phyloP scores from a whole-genome alignment of 2,113 vertebrate genomes.

The Camelus bactrianus region DNA sequence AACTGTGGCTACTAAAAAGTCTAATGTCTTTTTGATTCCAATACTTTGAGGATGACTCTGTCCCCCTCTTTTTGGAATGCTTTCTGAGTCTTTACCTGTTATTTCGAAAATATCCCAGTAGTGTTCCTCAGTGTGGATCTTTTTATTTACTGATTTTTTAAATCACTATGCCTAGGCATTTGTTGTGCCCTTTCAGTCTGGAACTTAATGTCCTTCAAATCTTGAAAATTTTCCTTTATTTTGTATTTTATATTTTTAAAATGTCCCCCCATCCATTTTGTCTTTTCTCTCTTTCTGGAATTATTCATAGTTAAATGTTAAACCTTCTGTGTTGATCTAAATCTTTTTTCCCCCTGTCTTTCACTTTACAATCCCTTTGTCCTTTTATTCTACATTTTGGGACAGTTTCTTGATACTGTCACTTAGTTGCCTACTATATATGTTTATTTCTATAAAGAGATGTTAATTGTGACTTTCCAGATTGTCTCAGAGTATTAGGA shows the following conservation, averaged over 20 bases:
- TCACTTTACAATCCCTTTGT: not conserved
- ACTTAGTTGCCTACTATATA: not conserved
- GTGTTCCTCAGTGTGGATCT: not conserved
- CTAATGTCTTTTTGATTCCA: not conserved
- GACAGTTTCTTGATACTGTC: not conserved
- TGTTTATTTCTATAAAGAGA: constrained; percentile 7
- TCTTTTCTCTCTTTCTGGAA: not conserved
- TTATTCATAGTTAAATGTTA: not conserved
- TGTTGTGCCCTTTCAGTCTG: not conserved
- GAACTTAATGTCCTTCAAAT: not conserved
- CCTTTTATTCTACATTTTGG: not conserved
- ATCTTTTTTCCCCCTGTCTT: not conserved
- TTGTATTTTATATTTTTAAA: not conserved
- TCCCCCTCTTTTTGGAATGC: not conserved
- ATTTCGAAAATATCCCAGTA: not conserved
- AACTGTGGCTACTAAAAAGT: not conserved
- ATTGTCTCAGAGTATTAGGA: not conserved
- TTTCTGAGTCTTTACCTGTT: not conserved
- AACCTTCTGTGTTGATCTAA: not conserved
- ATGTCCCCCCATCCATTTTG: not conserved
- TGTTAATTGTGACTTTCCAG: not conserved
- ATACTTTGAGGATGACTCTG: not conserved
- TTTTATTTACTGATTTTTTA: not conserved
- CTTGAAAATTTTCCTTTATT: not conserved
- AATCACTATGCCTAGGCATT: not conserved